These are phyloP conservation scores for Anguilla megastoma DNA, from an alignment of 2,797 vertebrate genomes.

Conservation along the genomic window DNA sequence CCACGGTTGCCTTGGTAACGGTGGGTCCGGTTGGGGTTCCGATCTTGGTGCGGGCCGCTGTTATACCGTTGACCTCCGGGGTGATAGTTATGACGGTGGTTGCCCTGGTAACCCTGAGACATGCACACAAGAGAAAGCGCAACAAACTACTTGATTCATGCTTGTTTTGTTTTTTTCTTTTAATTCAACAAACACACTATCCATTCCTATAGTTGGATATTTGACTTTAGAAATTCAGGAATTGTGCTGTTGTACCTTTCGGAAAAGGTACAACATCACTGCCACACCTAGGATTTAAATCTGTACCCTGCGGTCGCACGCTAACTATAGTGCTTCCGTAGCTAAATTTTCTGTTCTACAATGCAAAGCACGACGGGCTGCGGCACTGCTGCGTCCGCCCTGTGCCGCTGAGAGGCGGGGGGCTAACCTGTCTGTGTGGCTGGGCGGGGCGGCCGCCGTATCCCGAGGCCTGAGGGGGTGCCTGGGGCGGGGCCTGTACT, in stretches of 20 bases:
- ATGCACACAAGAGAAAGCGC: background rate
- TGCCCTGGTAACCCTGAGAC: conserved; percentile 78
- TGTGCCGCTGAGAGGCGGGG: background rate
- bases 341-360: background rate
- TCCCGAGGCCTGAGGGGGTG: conserved; percentile 55
- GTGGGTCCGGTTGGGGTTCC: conserved; percentile 67
- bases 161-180: background rate
- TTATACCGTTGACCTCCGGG: conserved; percentile 73
- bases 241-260: too few species aligned
- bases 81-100: conserved; percentile 77
- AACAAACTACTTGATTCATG: background rate
- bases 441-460: conserved; percentile 62
- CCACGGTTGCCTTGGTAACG: conserved; percentile 61
- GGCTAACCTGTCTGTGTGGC: conserved; percentile 79
- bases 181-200: too few species aligned
- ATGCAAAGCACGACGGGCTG: background rate
- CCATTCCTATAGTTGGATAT: too few species aligned
- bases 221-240: too few species aligned
- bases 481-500: conserved; percentile 43
- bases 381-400: background rate
- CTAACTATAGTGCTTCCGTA: background rate
- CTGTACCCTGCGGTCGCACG: background rate
- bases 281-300: background rate
- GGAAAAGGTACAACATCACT: background rate
- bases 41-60: conserved; percentile 68